Evolutionary conservation across 2,113 vertebrate species (phyloP), one percentile per base, ranked within the genome.

Genomic region (Uropsilus gracilis): DNA sequence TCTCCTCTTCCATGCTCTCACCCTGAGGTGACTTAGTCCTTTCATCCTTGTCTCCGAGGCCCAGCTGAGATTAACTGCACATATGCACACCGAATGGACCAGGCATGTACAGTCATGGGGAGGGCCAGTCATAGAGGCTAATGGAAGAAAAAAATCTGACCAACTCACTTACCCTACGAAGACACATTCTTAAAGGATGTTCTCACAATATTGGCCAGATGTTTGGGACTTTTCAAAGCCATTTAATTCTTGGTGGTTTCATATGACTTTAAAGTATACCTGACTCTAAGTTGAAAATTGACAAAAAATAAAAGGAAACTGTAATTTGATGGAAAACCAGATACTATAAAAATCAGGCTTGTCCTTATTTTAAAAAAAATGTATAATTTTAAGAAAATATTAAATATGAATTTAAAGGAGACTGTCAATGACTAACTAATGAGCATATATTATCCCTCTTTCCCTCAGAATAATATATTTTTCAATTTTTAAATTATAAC

Each of bases 401-500:
- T 69, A 86, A 83, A 61, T 89, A 42, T 86, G 81, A 71, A 95
- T 86, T 85, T 77, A 95, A 93, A 91, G 85, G 61, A 92, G 34
- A 89, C 39, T 53, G 16, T 91, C 69, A 76, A 66, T 78, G 73
- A 94, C 80, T 71, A 76, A 80, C 61, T 83, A 78, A 95, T 55
- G 69, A 76, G 66, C 73, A 82, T 93, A 50, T 48, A 75, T 69
- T 68, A 89, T 53, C 53, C 57, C 57, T 17, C 59, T 84, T 94
- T 90, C 85, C 76, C 55, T 94, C 57, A 77, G 83, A 95, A 89
- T 80, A 63, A 94, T 84, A 30, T 88, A 68, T 90, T 91, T 76
- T 89, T 71, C 66, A 81, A 92, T 76, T 85, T 91, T 94, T 82
- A 95, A 95, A 96, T 88, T 75, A 66, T 86, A 91, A 92, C 69